Evolutionary conservation across 2,888 invertebrate genomes (phyloP).

Genomic region (Amphimallon solstitiale): DNA sequence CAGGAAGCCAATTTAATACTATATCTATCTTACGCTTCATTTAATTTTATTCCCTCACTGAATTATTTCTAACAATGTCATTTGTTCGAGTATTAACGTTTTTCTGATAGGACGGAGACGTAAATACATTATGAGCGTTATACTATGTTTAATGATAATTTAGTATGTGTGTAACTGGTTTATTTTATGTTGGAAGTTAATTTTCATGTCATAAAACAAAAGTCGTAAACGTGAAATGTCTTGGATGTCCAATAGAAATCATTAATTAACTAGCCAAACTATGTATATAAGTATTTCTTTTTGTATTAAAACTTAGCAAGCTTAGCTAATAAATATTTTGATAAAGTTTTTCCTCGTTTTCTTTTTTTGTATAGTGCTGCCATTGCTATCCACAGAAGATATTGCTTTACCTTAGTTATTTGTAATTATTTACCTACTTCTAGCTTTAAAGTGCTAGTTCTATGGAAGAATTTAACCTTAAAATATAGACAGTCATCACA

Average conservation of each 20-base stretch:
- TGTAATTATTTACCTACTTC: no score
- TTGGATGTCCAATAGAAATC: neutral
- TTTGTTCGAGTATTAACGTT: constrained; percentile 31
- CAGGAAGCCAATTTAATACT: constrained; percentile 34
- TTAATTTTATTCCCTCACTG: constrained; percentile 35
- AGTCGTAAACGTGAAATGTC: constrained; percentile 1
- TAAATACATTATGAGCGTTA: constrained; percentile 20
- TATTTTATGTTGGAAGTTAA: constrained; percentile 18
- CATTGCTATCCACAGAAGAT: no score
- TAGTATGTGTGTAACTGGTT: constrained; percentile 2
- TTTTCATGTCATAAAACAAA: constrained; percentile 13
- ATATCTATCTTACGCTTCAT: constrained; percentile 39
- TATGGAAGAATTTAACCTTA: no score
- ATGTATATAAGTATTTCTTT: no score
- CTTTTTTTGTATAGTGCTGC: no score
- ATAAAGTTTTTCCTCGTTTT: no score
- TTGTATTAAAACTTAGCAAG: no score
- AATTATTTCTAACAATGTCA: constrained; percentile 33
- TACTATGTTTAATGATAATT: neutral
- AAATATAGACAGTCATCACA: no score
- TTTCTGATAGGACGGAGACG: constrained; percentile 2
- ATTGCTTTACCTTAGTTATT: no score
- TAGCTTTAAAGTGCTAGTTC: no score
- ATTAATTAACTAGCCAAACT: neutral
- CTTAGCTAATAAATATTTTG: no score